Percentiles rank a stretch among this genome's conserved stretches.
These are phyloP conservation scores for Megathymus violae DNA, from an alignment of 1,140 invertebrate species.

Conservation along the genomic window DNA sequence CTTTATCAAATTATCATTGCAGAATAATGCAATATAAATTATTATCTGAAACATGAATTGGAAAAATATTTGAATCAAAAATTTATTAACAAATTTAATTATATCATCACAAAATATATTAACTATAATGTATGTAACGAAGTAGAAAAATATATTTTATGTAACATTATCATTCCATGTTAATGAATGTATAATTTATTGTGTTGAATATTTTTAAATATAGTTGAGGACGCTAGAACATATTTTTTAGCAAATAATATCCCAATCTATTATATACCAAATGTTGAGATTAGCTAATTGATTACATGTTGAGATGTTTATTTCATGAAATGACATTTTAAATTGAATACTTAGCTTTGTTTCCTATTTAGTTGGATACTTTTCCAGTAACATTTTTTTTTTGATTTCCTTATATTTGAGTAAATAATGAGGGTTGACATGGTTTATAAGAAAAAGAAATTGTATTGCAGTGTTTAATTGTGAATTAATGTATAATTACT, in stretches of 20 bases:
- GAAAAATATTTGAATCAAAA: background rate
- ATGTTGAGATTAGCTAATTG: constrained; percentile 16
- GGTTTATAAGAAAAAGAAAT: too few relatives aligned
- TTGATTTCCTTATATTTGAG: too few relatives aligned
- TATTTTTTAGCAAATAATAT: constrained; percentile 14
- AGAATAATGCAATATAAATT: too few relatives aligned
- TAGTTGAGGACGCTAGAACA: constrained; percentile 15
- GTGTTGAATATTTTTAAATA: constrained; percentile 15
- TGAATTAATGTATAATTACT: too few relatives aligned
- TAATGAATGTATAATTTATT: constrained; percentile 28
- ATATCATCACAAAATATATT: background rate
- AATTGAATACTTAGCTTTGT: background rate
- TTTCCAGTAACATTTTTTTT: too few relatives aligned
- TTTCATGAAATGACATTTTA: background rate
- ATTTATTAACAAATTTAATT: background rate
- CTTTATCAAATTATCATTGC: too few relatives aligned
- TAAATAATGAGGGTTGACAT: too few relatives aligned
- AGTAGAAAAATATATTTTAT: background rate
- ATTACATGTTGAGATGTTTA: background rate
- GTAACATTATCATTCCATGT: constrained; percentile 29
- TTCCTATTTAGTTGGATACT: too few relatives aligned
- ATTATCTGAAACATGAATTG: background rate
- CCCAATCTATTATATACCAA: background rate
- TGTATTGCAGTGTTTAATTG: too few relatives aligned
- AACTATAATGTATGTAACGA: background rate